A percentile compares a stretch with the other conserved stretches of the same genome.
Evolutionary conservation across 2,113 vertebrate species (phyloP).

Genomic region (Cichladusa arquata): DNA sequence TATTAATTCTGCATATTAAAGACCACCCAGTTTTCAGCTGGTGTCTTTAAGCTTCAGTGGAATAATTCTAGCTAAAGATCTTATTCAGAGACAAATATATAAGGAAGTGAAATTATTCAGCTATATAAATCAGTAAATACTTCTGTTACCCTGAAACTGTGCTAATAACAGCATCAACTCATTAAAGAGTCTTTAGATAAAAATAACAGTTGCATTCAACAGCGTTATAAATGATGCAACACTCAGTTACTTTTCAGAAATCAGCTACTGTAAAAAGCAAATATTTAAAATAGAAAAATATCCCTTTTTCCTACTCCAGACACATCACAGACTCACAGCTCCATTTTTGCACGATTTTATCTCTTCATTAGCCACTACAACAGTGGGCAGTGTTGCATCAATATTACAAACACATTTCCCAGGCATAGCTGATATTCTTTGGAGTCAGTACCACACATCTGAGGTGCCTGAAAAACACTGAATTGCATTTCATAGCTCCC

Average conservation of each 20-base stretch:
- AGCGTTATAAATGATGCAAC: not conserved
- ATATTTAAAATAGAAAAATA: not conserved
- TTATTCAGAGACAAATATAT: not conserved
- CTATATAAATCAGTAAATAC: not conserved
- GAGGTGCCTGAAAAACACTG: not conserved
- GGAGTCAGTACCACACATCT: not conserved
- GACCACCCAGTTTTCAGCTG: slow-evolving; percentile 21
- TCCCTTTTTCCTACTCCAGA: not conserved
- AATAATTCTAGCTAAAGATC: not conserved
- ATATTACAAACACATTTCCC: not conserved
- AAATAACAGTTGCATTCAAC: not conserved
- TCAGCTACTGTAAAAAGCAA: not conserved
- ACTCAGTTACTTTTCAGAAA: not conserved
- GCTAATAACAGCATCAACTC: not conserved
- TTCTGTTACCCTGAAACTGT: not conserved
- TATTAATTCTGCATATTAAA: not conserved
- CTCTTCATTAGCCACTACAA: slow-evolving; percentile 20
- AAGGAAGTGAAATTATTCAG: not conserved
- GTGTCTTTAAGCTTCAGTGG: not conserved
- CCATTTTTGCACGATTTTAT: slow-evolving; percentile 2
- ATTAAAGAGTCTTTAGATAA: not conserved
- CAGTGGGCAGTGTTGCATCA: not conserved
- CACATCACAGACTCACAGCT: not conserved
- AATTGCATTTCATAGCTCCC: not conserved
- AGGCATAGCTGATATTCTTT: not conserved